Evolutionary conservation across 2,113 vertebrate species (phyloP).

Genomic region (mouse (Mus musculus)): DNA sequence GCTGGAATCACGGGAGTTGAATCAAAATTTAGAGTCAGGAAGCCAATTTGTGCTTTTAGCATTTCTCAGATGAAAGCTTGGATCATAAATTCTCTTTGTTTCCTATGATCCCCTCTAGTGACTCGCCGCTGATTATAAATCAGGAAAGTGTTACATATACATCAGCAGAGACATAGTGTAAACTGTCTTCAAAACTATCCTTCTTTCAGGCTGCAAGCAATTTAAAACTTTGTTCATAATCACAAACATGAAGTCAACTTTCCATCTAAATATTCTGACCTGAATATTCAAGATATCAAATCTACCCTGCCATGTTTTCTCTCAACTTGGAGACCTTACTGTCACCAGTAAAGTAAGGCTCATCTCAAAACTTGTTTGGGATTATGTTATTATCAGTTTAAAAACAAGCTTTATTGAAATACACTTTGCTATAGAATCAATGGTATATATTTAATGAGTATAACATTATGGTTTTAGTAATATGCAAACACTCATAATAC

Average conservation of each 20-base stretch:
- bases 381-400: neutral
- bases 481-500: no score
- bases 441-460: neutral
- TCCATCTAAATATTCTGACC: neutral
- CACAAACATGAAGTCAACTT: neutral
- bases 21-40: neutral
- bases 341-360: neutral
- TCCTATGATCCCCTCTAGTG: neutral
- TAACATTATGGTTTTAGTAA: neutral
- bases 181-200: neutral
- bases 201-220: neutral
- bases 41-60: neutral
- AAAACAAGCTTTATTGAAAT: neutral
- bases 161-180: neutral
- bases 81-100: neutral
- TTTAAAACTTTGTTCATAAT: neutral
- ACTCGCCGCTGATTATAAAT: neutral
- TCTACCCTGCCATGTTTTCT: neutral
- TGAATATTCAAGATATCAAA: neutral
- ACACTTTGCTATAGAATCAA: neutral
- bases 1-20: neutral
- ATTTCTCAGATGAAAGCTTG: neutral
- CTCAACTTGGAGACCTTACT: neutral
- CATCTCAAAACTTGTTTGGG: neutral
- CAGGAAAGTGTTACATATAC: neutral